Conservation (phyloP, 2,113 vertebrate species). For the Todiramphus saurophagus region DNA sequence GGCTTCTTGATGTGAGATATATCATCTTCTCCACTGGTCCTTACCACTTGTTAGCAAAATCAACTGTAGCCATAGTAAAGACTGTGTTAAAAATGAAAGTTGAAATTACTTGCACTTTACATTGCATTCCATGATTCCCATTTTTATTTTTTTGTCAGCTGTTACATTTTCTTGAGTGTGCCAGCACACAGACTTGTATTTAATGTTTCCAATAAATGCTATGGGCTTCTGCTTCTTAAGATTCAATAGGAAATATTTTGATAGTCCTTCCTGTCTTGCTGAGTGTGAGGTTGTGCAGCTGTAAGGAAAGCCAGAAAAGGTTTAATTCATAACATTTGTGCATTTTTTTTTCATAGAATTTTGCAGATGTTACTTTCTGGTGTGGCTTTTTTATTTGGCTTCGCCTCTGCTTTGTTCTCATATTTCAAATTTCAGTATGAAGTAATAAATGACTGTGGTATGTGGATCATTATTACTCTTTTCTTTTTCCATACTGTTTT, state of each 20-base stretch:
- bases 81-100: background rate
- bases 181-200: background rate
- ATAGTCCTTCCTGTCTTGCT: conserved; percentile 13
- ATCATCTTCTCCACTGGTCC: background rate
- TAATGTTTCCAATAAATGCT: background rate
- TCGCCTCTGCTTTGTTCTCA: conserved; percentile 47
- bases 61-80: background rate
- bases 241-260: background rate
- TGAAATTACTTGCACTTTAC: background rate
- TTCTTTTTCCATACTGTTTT: conserved; percentile 27
- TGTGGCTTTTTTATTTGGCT: conserved; percentile 66
- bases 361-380: conserved; percentile 64
- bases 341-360: conserved; percentile 39
- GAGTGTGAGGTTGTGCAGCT: conserved; percentile 32
- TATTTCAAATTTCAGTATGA: conserved; percentile 61
- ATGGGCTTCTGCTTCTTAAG: background rate
- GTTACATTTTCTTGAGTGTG: background rate
- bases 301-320: conserved; percentile 39
- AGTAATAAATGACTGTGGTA: conserved; percentile 64
- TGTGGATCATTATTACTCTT: background rate
- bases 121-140: background rate
- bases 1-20: background rate
- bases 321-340: conserved; percentile 64
- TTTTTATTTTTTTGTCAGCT: conserved; percentile 14
- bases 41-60: background rate